Evolutionary conservation across 2,797 vertebrate species (phyloP), one percentile per base, ranked within the genome.

Genomic region (Falco columbarius): DNA sequence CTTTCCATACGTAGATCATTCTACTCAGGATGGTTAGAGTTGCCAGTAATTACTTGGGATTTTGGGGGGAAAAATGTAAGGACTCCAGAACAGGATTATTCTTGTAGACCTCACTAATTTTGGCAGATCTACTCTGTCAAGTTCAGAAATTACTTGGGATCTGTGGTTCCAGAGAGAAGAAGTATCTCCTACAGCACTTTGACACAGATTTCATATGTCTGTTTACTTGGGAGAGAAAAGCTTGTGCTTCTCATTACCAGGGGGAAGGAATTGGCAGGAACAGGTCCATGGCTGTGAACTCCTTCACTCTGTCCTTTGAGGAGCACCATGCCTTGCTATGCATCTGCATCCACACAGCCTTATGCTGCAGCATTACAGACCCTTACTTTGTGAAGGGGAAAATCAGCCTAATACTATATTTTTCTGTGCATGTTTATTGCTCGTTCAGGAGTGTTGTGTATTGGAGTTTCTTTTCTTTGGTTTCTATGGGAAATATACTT

Each of bases 321-420:
- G 56, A 34, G 2, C 1, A 1, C 27, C 18, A 4, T 38, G 29
- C 23, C 15, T 38, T 73, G 34, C 40, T 8, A 16, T 30, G 14
- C 24, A 10, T 21, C 38, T 0, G 0, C 71, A 65, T 18, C 18
- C 2, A 1, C 55, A 1, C 56, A 68, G 36, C 56, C 20, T 59
- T 44, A 26, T 1, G 0, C 40, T 61, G 63, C 63, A 56, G n/a
- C 38, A 7, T 8, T 38, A 38, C 36, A 38, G 36, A 38, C 36
- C 36, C 16, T 49, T 49, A 9, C 47, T 59, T 75, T n/a, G 18
- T 40, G n/a, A 49, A 27, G 32, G 14, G 13, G 11, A 9, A 61
- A 12, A 75, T 51, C 23, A 55, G 13, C 34, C 24, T 51, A n/a
- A 59, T 5, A 7, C 23, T 88, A 12, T n/a, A 3, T 20, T 47